phyloP scores from a whole-genome alignment of 30 jellyfish, hydroid and myxozoan species.

The Mastigias papua region DNA sequence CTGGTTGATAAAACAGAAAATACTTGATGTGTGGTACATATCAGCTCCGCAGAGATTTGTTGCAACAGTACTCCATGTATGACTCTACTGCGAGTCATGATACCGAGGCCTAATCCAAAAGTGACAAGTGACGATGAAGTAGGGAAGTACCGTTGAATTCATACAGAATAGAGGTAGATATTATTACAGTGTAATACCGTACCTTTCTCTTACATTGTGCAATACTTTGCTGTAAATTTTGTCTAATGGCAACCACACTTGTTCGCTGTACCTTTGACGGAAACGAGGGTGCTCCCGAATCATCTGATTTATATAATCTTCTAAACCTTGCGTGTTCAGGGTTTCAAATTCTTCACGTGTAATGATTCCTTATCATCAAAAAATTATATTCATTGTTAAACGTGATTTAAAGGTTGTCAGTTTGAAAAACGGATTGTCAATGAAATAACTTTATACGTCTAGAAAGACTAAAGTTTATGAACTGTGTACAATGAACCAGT shows the following conservation, averaged over 20 bases:
- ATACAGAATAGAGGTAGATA: background rate
- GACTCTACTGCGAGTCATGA: too few species aligned
- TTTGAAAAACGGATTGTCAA: background rate
- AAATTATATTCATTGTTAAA: background rate
- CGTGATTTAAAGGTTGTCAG: background rate
- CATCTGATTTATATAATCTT: constrained; percentile 76
- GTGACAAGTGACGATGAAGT: too few species aligned
- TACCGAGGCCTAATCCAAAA: too few species aligned
- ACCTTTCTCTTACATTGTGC: constrained; percentile 79
- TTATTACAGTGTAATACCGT: background rate
- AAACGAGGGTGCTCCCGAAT: constrained; percentile 89
- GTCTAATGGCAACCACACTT: constrained; percentile 93
- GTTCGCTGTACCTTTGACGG: constrained; percentile 92
- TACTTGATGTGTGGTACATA: too few species aligned
- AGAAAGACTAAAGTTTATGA: too few species aligned
- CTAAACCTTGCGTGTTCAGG: constrained; percentile 90
- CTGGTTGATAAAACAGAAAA: too few species aligned
- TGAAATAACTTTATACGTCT: background rate
- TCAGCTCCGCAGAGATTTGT: too few species aligned
- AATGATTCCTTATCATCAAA: constrained; percentile 50
- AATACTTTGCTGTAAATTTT: constrained; percentile 50
- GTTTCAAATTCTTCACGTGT: constrained; percentile 85
- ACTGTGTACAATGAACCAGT: too few species aligned
- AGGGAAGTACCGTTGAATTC: background rate
- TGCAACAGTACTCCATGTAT: too few species aligned